Evolutionary conservation across 2,888 invertebrate species (phyloP), one percentile per base, ranked within the genome.

Genomic region (Epinotia demarniana): DNA sequence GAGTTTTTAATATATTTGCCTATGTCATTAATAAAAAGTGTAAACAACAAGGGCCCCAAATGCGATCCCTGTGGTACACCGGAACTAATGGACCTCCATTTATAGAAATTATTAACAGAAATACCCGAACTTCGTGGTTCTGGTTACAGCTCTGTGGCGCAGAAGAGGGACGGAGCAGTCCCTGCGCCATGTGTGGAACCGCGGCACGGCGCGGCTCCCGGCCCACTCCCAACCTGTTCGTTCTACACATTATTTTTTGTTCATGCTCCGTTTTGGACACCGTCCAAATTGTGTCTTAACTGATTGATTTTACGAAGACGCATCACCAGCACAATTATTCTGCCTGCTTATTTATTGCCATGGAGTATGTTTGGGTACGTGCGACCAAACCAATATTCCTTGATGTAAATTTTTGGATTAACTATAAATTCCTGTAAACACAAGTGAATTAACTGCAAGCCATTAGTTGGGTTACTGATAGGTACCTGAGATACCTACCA

Each of bases 281-380:
- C 46, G 13, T 85, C 89, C 89, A 89, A 82, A 79, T 73, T 75
- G 70, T 82, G 83, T 84, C 84, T 83, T 81, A 83, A 83, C 86
- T 88, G 87, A 90, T 90, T 86, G 87, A 88, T 88, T 89, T 87
- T 81, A 85, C 83, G 81, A 82, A 83, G 81, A 82, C 78, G 79
- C 78, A 81, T 82, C 79, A 84, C 80, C 82, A 82, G 80, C 83
- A 82, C 81, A 81, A 84, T 86, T 83, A 84, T 83, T 78, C 80
- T 72, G 64, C 77, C 67, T 73, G 75, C 71, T 80, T 81, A 82
- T 83, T 82, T 80, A 81, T 81, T 74, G 75, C 75, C 62, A 69
- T 64, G 49, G 64, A 70, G 57, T 53, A 70, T 61, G 63, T 66
- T 57, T 58, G 23, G 27, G 60, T 70, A 77, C 57, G 43, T 64